Percentiles rank a stretch among this genome's conserved stretches.
Conservation (phyloP, 2,113 vertebrate genomes). For the Sarotherodon lohbergeri region DNA sequence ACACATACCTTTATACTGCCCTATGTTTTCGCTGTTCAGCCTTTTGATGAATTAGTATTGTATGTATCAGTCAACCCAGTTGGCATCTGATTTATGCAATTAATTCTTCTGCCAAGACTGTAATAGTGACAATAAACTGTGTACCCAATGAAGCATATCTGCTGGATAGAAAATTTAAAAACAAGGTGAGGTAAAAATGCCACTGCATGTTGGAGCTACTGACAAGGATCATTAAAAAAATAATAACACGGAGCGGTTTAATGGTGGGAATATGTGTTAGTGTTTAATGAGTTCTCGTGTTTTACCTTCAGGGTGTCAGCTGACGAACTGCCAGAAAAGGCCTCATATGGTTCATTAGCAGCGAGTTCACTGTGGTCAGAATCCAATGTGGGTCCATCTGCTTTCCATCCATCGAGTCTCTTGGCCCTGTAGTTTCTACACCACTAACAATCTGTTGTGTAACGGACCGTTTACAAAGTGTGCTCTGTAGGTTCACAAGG, state of each 20-base stretch:
- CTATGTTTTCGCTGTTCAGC: neutral
- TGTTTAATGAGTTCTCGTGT: neutral
- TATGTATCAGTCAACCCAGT: neutral
- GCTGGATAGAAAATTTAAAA: neutral
- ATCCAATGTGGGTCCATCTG: neutral
- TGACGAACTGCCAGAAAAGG: neutral
- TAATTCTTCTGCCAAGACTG: neutral
- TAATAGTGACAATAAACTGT: neutral
- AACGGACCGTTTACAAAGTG: neutral
- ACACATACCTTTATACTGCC: neutral
- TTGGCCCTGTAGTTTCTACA: neutral
- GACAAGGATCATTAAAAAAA: neutral
- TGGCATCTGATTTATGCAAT: neutral
- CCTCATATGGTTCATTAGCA: neutral
- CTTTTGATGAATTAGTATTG: neutral
- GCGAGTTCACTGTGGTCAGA: neutral
- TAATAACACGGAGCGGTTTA: rapidly evolving
- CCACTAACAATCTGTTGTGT: neutral
- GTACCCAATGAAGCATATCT: neutral
- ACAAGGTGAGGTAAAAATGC: neutral
- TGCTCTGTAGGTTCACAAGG: neutral
- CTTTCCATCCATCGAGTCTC: neutral
- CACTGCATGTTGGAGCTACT: neutral
- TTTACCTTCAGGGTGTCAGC: neutral
- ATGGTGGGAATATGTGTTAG: neutral